Base-by-base conservation (phyloP, 2,888 invertebrate genomes). In the Emmelina monodactyla region DNA sequence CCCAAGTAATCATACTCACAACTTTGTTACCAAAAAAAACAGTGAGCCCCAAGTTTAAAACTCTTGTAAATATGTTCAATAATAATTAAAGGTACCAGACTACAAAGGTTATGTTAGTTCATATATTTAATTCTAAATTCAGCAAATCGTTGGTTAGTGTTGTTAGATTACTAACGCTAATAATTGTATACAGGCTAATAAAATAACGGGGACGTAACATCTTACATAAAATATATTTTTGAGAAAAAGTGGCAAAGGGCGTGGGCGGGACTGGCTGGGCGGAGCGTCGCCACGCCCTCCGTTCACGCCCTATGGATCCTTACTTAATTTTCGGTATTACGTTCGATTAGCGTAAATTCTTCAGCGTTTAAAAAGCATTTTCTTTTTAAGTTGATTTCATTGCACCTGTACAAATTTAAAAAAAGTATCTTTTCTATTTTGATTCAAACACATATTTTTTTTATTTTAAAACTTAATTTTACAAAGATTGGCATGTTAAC, bases 251-350 rank as follows among this genome's bases (percentile, higher is more conserved):
- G 60, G 67, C 55, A 61, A 75, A 76, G 75, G 78, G 75, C 75
- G 71, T 68, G 63, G 79, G 78, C 72, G 75, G 64, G 62, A 50
- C 60, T 52, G 46, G 58, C 53, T 73, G 75, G 78, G 78, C 76
- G 79, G 76, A 60, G 76, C 68, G 38, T 51, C 40, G 65, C 59
- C 75, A 72, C 78, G 76, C 78, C 78, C 62, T 64, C 51, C 51
- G 57, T 61, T 60, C 62, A 70, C 72, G 75, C 78, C 78, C 70
- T 68, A 54, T 10, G n/a, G 25, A 25, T 25, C 25, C 11, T 25
- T 7, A 3, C 9, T 25, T 25, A 4, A 25, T 25, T 7, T 25
- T 25, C 11, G 11, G n/a, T 11, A 7, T 25, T 25, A 25, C n/a
- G n/a, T 25, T 25, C n/a, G 19, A 19, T 19, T n/a, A n/a, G n/a